Conservation (phyloP, 2,888 invertebrate species). For the Stenchaetothrips biformis region DNA sequence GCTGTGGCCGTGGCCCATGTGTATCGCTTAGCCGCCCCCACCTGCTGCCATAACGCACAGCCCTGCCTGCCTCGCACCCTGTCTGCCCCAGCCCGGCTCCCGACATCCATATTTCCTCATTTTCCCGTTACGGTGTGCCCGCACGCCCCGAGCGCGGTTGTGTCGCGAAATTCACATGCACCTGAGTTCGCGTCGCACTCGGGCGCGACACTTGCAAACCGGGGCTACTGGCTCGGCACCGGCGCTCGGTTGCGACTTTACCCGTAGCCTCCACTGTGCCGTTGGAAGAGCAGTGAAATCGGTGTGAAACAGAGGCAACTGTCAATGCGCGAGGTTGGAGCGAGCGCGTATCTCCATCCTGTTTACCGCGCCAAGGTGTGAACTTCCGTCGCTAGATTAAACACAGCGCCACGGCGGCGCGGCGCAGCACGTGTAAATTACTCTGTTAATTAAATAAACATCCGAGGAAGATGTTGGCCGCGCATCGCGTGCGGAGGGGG, state of each 20-base stretch:
- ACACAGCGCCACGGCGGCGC: background rate
- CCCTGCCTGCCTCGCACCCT: background rate
- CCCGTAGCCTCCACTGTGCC: no score
- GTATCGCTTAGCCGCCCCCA: conserved; percentile 1
- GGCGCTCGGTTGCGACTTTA: no score
- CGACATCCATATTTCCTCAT: conserved; percentile 15
- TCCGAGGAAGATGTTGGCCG: conserved; percentile 1
- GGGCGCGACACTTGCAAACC: background rate
- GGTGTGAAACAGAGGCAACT: background rate
- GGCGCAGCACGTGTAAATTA: conserved; percentile 14
- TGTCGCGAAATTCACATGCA: no score
- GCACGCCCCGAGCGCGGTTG: no score
- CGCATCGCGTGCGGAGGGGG: background rate
- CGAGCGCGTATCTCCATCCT: background rate
- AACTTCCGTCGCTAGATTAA: conserved; percentile 13
- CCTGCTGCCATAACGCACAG: conserved; percentile 4
- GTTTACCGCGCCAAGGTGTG: conserved; percentile 5
- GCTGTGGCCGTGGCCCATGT: background rate
- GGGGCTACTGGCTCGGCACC: background rate
- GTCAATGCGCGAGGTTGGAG: background rate
- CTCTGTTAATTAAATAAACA: conserved; percentile 22
- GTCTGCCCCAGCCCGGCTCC: background rate
- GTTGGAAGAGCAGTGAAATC: background rate
- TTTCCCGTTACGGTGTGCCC: background rate
- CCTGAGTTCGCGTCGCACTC: no score